A percentile compares a stretch with the other conserved stretches of the same genome.
Evolutionary conservation across 2,888 invertebrate genomes (phyloP).

Genomic region (Pristionchus maxplancki): DNA sequence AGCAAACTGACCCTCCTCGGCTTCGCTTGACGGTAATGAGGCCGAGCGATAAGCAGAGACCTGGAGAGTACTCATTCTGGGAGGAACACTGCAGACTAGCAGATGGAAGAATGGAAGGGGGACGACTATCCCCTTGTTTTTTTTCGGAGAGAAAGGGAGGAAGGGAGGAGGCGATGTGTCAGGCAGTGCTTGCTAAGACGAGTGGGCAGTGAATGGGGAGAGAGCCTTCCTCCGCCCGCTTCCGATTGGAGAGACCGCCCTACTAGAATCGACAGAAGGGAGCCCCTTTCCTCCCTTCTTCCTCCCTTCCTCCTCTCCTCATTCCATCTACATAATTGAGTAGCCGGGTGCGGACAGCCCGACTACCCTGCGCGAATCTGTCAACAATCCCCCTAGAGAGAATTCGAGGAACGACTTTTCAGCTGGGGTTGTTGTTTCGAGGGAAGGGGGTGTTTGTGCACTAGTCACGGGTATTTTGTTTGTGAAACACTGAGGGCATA

Average conservation of each 20-base stretch:
- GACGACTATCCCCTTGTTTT: neutral
- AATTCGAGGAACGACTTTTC: neutral
- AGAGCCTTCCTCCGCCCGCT: slow-evolving; percentile 34
- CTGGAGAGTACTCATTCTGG: slow-evolving; percentile 53
- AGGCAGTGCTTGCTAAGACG: slow-evolving; percentile 30
- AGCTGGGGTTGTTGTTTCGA: neutral
- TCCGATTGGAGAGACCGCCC: slow-evolving; percentile 16
- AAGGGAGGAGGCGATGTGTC: neutral
- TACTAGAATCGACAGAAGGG: slow-evolving; percentile 11
- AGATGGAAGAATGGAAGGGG: neutral
- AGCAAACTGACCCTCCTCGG: slow-evolving; percentile 29
- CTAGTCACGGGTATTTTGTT: neutral
- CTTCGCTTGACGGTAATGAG: slow-evolving; percentile 56
- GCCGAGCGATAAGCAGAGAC: slow-evolving; percentile 68
- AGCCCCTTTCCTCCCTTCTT: slow-evolving; percentile 18
- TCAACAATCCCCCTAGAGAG: slow-evolving; percentile 1
- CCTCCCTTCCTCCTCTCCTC: neutral
- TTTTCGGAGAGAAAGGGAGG: neutral
- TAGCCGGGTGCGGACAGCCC: neutral
- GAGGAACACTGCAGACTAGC: neutral
- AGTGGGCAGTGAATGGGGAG: neutral
- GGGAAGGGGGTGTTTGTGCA: neutral
- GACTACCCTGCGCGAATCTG: neutral
- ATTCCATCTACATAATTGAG: slow-evolving; percentile 33
- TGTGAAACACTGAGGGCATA: too few relatives aligned